Base-by-base conservation (phyloP, 2,113 vertebrate species). In the Galemys pyrenaicus region DNA sequence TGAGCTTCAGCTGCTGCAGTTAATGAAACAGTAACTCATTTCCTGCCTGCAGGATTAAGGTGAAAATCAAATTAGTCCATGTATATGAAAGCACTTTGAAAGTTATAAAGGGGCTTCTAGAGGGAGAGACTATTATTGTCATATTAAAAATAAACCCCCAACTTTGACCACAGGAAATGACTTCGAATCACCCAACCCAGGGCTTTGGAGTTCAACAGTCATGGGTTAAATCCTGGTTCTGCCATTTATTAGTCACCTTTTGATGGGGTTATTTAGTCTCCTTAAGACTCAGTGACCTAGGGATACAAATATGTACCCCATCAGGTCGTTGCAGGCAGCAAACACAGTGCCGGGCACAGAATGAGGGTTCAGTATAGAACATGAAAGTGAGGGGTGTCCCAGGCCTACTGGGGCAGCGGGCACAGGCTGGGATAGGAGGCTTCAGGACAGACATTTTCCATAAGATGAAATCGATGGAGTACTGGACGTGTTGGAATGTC, bases 161-260 rank as follows among this genome's bases (percentile, higher is more conserved):
- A 46, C 77, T 93, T 87, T 83, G 87, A 87, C 41, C 70, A 65
- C 56, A 89, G 68, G 67, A 95, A 92, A 94, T 90, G 39, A 92
- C 86, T 95, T 79, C 22, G 58, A 78, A 71, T 60, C 85, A 84
- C 64, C 58, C 44, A 67, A 30, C 10, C 35, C 56, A 86, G 94
- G 68, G 28, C 49, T 65, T 77, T 70, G 35, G 51, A 77, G 49
- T 75, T 87, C 41, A 87, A 71, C 4, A 35, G 82, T 77, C 54
- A n/a, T 39, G 26, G 13, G 44, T 62, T 73, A 54, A 75, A 80
- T 74, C 65, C 65, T 79, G 28, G 6, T 28, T 91, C 64, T 65
- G 80, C 71, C n/a, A 60, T 37, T 84, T 44, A 24, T 32, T 65
- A 78, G 37, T 44, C 54, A 91, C 74, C 46, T 95, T 74, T 91